phyloP scores from a whole-genome alignment of 2,113 vertebrate genomes.

The Zapornia atra region DNA sequence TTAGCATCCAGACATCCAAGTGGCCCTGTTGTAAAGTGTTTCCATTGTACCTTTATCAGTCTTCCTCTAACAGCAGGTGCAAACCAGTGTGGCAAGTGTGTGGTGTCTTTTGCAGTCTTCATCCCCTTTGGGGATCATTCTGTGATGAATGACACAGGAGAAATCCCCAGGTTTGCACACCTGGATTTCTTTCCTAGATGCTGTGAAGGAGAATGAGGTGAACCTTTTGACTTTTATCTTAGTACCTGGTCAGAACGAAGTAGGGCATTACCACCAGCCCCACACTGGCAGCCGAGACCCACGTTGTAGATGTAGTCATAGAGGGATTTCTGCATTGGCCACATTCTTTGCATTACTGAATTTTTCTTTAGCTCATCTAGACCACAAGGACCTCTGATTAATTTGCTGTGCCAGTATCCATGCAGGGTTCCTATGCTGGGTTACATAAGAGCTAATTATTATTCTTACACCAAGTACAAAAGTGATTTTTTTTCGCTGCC shows the following conservation, averaged over 20 bases:
- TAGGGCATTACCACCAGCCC: not conserved
- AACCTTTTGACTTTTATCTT: not conserved
- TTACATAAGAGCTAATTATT: not conserved
- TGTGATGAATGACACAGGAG: not conserved
- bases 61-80: not conserved
- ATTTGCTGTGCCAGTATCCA: not conserved
- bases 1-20: not conserved
- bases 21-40: not conserved
- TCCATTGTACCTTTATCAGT: not conserved
- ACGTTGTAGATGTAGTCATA: not conserved
- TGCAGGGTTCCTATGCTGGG: not conserved
- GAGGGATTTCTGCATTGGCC: not conserved
- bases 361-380: not conserved
- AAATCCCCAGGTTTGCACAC: not conserved
- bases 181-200: not conserved
- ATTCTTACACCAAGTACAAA: not conserved
- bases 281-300: fast-evolving
- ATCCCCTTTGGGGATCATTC: not conserved
- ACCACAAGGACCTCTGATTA: not conserved
- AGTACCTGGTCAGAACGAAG: not conserved
- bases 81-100: not conserved
- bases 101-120: not conserved
- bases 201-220: not conserved
- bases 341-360: not conserved
- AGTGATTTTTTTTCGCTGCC: not conserved